phyloP scores from a whole-genome alignment of 1,140 invertebrate species.

The Calephelis virginiensis region DNA sequence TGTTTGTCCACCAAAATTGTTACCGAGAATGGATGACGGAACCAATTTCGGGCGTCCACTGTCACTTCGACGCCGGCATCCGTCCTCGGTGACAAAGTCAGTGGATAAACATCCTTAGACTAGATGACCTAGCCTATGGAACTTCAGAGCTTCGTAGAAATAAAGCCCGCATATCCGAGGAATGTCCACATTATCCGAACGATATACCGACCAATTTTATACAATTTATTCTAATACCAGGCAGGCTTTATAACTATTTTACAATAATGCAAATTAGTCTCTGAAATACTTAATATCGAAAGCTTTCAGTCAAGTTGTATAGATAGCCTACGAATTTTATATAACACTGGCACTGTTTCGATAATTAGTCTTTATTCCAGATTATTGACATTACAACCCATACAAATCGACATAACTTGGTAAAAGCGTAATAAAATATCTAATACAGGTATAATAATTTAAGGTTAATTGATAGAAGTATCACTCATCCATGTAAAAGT shows the following conservation, averaged over 20 bases:
- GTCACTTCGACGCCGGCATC: too few relatives aligned
- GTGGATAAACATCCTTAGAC: constrained; percentile 35
- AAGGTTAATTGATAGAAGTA: too few relatives aligned
- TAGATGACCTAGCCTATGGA: constrained; percentile 64
- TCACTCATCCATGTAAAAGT: too few relatives aligned
- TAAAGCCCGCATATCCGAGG: constrained; percentile 10
- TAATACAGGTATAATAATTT: too few relatives aligned
- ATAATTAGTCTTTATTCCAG: not conserved
- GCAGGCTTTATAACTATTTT: constrained; percentile 29
- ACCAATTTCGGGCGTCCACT: too few relatives aligned
- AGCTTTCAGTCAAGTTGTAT: constrained; percentile 40
- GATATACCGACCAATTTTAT: constrained; percentile 6
- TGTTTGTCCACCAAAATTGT: too few relatives aligned
- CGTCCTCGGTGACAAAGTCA: too few relatives aligned
- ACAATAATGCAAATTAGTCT: constrained; percentile 41
- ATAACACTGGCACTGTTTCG: constrained; percentile 34
- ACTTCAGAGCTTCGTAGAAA: constrained; percentile 39
- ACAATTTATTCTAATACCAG: constrained; percentile 5
- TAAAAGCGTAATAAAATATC: not conserved
- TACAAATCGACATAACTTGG: not conserved
- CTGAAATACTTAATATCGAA: constrained; percentile 37
- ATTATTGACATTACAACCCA: not conserved
- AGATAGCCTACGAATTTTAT: constrained; percentile 34
- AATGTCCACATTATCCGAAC: constrained; percentile 6
- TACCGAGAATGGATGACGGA: too few relatives aligned